Conservation (phyloP, 2,888 invertebrate genomes). For the Villa cingulata region DNA sequence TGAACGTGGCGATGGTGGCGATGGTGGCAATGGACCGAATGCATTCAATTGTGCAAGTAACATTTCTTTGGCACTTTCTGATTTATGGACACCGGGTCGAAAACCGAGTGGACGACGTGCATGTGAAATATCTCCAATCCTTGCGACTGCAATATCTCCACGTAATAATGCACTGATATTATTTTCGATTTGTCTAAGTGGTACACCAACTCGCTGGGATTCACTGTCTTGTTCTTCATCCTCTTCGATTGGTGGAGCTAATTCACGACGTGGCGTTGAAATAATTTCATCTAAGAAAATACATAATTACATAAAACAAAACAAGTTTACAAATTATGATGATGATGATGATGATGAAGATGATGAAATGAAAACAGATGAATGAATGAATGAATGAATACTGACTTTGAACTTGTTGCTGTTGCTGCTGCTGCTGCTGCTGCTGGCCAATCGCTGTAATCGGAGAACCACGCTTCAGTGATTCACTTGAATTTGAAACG, state of each 20-base stretch:
- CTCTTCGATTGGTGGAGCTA: constrained; percentile 53
- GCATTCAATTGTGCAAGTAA: constrained; percentile 31
- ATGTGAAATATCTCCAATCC: constrained; percentile 26
- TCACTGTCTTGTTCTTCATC: constrained; percentile 54
- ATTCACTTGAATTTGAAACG: constrained; percentile 6
- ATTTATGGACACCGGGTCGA: constrained; percentile 54
- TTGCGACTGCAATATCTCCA: constrained; percentile 28
- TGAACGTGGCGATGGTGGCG: constrained; percentile 29
- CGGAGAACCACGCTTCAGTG: constrained; percentile 17
- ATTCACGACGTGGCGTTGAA: constrained; percentile 45
- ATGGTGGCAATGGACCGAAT: constrained; percentile 35
- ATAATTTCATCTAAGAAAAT: constrained; percentile 14
- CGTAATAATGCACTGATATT: constrained; percentile 57
- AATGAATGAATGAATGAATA: not conserved
- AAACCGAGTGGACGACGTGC: constrained; percentile 33
- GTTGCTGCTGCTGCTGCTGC: not conserved
- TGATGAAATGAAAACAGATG: too few species aligned
- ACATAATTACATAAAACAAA: not conserved
- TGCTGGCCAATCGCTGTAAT: constrained; percentile 14
- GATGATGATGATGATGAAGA: too few species aligned
- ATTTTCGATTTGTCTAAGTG: constrained; percentile 55
- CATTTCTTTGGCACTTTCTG: constrained; percentile 61
- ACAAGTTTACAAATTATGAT: too few species aligned
- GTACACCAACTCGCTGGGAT: constrained; percentile 49
- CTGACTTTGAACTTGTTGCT: not conserved